Evolutionary conservation across 2,888 invertebrate species (phyloP), one percentile per base, ranked within the genome.

Genomic region (Seira sanloemensis): DNA sequence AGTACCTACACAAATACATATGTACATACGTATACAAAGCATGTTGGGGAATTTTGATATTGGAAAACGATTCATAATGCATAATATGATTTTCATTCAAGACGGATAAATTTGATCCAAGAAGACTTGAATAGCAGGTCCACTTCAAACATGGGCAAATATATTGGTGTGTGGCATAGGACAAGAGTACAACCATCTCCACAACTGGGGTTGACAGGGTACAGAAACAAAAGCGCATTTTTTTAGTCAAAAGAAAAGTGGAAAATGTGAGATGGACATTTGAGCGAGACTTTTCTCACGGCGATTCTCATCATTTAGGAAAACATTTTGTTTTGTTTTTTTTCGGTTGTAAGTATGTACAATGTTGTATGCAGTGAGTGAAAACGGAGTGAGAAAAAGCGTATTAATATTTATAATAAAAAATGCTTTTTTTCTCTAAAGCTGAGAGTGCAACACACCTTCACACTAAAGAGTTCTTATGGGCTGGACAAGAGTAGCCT

Each of bases 261-360:
- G 71, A 71, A 69, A 67, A 83, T 77, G 77, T 77, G 78, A 83
- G 83, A 83, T 83, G 78, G 69, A 73, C 78, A 84, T 84, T 84
- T 84, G 67, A 68, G 69, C 72, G 69, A 58, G 24, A 79, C 37
- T 78, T 78, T 84, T 84, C 84, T 84, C 84, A 84, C 84, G 84
- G 66, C 78, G 78, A 74, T 84, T 78, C 73, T 66, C 83, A 76
- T 83, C 58, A 58, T 58, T n/a, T n/a, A n/a, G n/a, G n/a, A n/a
- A n/a, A 9, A 4, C 58, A 58, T 4, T 2, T n/a, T 58, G 58
- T 18, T n/a, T n/a, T 58, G 18, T 4, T 58, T 58, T 37, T 58
- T 58, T 58, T 58, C 58, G n/a, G n/a, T 37, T 37, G 37, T 12
- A 37, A 7, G 37, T 12, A 37, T 37, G 37, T 37, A 37, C 12